Evolutionary conservation across 2,797 vertebrate species (phyloP).

Genomic region (Nyctalus aviator): DNA sequence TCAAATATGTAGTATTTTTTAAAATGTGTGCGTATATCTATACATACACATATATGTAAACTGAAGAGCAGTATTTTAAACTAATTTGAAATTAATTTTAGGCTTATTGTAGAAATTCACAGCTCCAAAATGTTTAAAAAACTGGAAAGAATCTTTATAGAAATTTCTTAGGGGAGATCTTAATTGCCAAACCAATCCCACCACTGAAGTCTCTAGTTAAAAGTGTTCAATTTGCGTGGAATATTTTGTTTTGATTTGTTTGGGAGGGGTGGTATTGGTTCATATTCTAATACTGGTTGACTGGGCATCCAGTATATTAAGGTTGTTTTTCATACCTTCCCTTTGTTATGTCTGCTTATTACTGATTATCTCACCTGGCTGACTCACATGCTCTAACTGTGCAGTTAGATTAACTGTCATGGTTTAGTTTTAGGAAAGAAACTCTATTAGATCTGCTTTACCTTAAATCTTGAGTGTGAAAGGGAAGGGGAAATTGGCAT

Average conservation of each 20-base stretch:
- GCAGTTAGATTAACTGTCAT: neutral
- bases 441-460: neutral
- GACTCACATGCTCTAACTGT: neutral
- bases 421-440: constrained; percentile 31
- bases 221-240: neutral
- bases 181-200: constrained; percentile 19
- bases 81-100: constrained; percentile 23
- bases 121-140: constrained; percentile 21
- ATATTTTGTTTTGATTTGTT: neutral
- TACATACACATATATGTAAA: neutral
- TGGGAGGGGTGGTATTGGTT: neutral
- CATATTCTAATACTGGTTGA: neutral
- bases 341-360: neutral
- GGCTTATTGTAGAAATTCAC: neutral
- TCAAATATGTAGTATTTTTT: neutral
- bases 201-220: constrained; percentile 37
- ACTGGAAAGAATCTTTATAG: neutral
- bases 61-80: neutral
- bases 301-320: neutral
- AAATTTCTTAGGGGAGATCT: constrained; percentile 25
- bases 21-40: neutral
- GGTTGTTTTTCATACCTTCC: neutral
- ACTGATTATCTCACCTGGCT: neutral
- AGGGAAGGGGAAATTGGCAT: constrained; percentile 28
- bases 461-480: constrained; percentile 47